Base-by-base conservation (phyloP, 2,888 invertebrate genomes). In the Pseudoips prasinana region DNA sequence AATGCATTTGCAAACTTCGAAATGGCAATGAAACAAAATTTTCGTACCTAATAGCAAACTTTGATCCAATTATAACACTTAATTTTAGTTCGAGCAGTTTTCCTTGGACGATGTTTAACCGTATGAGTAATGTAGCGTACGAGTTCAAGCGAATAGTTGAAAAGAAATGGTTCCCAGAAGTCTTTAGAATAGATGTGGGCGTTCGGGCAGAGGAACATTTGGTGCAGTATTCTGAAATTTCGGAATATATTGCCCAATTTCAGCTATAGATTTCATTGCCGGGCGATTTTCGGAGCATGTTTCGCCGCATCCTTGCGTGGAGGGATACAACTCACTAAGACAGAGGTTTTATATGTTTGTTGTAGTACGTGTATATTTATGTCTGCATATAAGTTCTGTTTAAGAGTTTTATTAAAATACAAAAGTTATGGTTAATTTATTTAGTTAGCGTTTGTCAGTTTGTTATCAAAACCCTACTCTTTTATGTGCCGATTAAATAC, bases 71-170 rank as follows among this genome's bases (percentile, higher is more conserved):
- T 54, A 54, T 30, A 41, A 56, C 39, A 42, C 44, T 46, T 44
- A 48, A 47, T 42, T 57, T 54, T 47, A 41, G 30, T 41, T 38
- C 25, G 33, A 40, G 29, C 31, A 29, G 45, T 49, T 45, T 56
- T 49, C 47, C 47, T 37, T 35, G 25, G 43, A 50, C 41, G 41
- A 30, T 48, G 58, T 58, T 46, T 46, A 43, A 41, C 40, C 48
- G 44, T 14, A 68, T 72, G 68, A 75, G 54, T 72, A 64, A 75
- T 68, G 67, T 51, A 40, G 43, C 34, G 42, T 42, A 63, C 67
- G 66, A 52, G 52, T 44, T 46, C 40, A 32, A 40, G 48, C 37
- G 48, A 52, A 56, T 46, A 55, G 51, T 55, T 46, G 39, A 43
- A 45, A 40, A 52, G 42, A 37, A 39, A 57, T 48, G 3, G 33